Conservation (phyloP, 2,113 vertebrate genomes). For the Chaenocephalus aceratus region DNA sequence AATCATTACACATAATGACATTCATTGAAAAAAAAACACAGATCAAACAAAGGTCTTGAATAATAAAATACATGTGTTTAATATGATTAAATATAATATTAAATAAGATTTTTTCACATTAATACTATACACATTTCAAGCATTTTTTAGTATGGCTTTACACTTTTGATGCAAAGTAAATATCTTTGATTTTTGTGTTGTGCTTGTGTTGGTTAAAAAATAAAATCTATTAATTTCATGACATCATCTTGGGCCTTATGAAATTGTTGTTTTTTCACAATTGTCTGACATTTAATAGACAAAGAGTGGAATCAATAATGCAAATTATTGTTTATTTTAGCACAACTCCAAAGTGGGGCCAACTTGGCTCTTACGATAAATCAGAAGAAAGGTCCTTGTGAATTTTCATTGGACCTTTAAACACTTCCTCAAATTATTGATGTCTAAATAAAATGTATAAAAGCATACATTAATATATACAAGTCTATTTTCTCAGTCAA, state of each 20-base stretch:
- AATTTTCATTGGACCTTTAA: background rate
- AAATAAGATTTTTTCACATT: no score
- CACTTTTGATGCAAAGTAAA: no score
- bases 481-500: background rate
- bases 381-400: no score
- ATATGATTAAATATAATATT: no score
- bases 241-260: background rate
- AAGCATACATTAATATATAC: background rate
- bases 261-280: background rate
- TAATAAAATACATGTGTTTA: no score
- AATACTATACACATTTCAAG: no score
- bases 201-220: no score
- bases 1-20: no score
- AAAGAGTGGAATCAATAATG: background rate
- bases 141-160: no score
- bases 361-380: background rate
- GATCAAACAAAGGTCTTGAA: no score
- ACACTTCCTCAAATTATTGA: background rate
- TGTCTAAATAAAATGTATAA: background rate
- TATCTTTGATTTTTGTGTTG: no score
- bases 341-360: background rate
- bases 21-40: background rate
- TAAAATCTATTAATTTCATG: no score
- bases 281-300: background rate
- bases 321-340: background rate